Evolutionary conservation across 2,113 vertebrate species (phyloP).

Genomic region (Entosphenus tridentatus): DNA sequence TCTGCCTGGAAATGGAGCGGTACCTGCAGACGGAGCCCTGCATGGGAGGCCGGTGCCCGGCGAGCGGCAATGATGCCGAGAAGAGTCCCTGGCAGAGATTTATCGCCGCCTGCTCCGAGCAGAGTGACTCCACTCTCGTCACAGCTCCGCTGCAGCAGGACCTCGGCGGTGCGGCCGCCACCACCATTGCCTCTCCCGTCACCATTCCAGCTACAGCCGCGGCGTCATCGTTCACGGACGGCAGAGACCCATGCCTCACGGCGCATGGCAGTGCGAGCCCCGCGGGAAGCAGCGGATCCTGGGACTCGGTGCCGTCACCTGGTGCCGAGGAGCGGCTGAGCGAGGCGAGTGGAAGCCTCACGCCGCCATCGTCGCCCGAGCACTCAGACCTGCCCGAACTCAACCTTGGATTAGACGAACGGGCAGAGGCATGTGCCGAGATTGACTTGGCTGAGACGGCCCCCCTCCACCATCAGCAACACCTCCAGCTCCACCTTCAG

Average conservation of each 20-base stretch:
- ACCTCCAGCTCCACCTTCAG: too few relatives aligned
- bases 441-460: too few relatives aligned
- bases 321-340: neutral
- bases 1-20: constrained; percentile 6
- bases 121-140: neutral
- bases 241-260: neutral
- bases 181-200: neutral
- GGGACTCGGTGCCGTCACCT: too few relatives aligned
- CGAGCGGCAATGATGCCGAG: constrained; percentile 28
- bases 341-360: constrained; percentile 13
- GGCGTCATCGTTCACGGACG: neutral
- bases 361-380: constrained; percentile 4
- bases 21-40: constrained; percentile 6
- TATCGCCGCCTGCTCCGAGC: neutral
- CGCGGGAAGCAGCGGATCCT: too few relatives aligned
- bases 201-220: neutral
- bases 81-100: constrained; percentile 1
- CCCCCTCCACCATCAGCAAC: too few relatives aligned
- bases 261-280: too few relatives aligned
- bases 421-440: too few relatives aligned
- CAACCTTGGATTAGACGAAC: too few relatives aligned
- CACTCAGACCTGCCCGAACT: constrained; percentile 22
- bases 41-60: constrained; percentile 31
- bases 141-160: neutral
- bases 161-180: neutral